phyloP scores from a whole-genome alignment of 30 jellyfish, hydroid and myxozoan genomes.

The Rhopilema esculentum region DNA sequence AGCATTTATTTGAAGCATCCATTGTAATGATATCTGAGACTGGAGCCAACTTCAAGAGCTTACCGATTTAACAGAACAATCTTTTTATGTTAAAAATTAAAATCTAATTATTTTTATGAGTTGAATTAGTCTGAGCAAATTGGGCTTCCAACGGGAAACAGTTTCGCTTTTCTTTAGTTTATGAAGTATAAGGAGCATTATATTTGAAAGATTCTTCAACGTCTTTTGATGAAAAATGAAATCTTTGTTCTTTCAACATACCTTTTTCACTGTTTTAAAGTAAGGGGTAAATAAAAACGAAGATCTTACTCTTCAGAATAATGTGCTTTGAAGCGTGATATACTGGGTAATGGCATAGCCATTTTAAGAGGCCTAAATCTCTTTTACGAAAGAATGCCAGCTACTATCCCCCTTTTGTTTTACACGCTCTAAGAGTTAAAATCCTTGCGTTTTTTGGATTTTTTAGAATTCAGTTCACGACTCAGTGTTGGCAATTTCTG shows the following conservation, averaged over 20 bases:
- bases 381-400: neutral
- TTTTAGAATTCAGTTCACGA: too few relatives aligned
- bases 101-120: neutral
- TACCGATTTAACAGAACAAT: neutral
- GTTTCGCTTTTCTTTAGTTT: neutral
- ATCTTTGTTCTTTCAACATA: too few relatives aligned
- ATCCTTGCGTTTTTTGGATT: too few relatives aligned
- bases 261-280: too few relatives aligned
- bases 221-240: too few relatives aligned
- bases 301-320: too few relatives aligned
- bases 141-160: neutral
- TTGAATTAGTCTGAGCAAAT: neutral
- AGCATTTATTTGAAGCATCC: neutral
- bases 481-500: too few relatives aligned
- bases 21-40: neutral
- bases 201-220: too few relatives aligned
- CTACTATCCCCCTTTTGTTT: too few relatives aligned
- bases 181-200: too few relatives aligned
- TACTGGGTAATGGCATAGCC: neutral
- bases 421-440: too few relatives aligned
- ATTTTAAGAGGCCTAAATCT: neutral
- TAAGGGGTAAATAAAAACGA: too few relatives aligned
- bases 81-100: neutral
- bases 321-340: neutral
- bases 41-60: neutral